Conservation (phyloP, 1,140 invertebrate genomes). For the Hyposmocoma kahamanoa region DNA sequence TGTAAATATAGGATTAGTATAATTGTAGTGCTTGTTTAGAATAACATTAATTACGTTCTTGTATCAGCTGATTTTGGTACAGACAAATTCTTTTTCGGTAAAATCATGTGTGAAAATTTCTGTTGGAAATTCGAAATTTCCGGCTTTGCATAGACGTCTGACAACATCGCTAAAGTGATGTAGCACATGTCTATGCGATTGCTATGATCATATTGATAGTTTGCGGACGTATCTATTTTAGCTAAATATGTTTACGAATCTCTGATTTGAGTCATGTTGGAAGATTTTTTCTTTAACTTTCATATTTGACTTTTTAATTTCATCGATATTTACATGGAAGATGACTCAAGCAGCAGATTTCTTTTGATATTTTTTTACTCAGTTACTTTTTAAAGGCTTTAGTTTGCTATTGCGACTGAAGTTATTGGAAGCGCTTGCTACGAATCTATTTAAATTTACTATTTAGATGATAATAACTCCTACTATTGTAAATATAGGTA, state of each 20-base stretch:
- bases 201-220: slow-evolving; percentile 15
- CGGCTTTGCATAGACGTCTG: slow-evolving; percentile 57
- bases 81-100: background rate
- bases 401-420: slow-evolving; percentile 34
- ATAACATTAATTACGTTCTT: slow-evolving; percentile 1
- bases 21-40: slow-evolving; percentile 4
- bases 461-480: slow-evolving; percentile 37
- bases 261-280: background rate
- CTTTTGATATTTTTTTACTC: background rate
- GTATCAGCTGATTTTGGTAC: background rate
- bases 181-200: slow-evolving; percentile 63
- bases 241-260: background rate
- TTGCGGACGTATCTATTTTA: background rate
- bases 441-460: slow-evolving; percentile 46
- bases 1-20: slow-evolving; percentile 54
- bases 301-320: background rate
- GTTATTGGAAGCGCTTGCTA: slow-evolving; percentile 40
- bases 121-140: background rate
- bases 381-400: slow-evolving; percentile 27
- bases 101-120: background rate
- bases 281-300: no score
- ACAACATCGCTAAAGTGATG: slow-evolving; percentile 57
- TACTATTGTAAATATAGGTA: slow-evolving; percentile 65
- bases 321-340: background rate
- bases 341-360: background rate